phyloP scores from a whole-genome alignment of 2,888 invertebrate species.

The Spilosoma lubricipeda region DNA sequence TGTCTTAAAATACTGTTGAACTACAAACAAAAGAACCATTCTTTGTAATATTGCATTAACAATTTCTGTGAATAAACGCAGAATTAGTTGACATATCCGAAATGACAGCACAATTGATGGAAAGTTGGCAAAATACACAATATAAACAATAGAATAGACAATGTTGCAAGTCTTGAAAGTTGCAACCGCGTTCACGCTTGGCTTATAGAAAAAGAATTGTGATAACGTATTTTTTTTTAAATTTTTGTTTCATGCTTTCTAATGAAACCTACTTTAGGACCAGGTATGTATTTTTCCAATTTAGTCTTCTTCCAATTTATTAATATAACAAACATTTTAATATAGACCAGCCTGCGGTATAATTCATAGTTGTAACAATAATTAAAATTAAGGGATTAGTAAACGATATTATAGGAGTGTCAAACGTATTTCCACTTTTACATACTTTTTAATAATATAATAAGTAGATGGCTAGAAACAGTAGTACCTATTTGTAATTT shows the following conservation, averaged over 20 bases:
- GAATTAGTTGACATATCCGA: constrained; percentile 61
- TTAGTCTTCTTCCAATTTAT: constrained; percentile 23
- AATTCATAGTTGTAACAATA: constrained; percentile 35
- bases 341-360: constrained; percentile 26
- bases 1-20: constrained; percentile 41
- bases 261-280: constrained; percentile 63
- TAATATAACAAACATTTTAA: constrained; percentile 29
- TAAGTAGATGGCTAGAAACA: constrained; percentile 59
- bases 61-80: constrained; percentile 57
- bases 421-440: constrained; percentile 46
- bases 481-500: constrained; percentile 54
- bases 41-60: constrained; percentile 43
- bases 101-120: constrained; percentile 68
- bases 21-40: constrained; percentile 53
- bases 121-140: constrained; percentile 68
- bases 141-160: constrained; percentile 67
- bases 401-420: constrained; percentile 54
- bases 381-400: constrained; percentile 53
- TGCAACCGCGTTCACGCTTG: constrained; percentile 42
- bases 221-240: constrained; percentile 31
- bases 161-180: constrained; percentile 72
- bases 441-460: constrained; percentile 44
- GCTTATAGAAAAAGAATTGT: constrained; percentile 34
- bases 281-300: constrained; percentile 78
- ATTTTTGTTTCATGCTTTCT: constrained; percentile 74